Percentiles rank a stretch among this genome's conserved stretches.
Evolutionary conservation across 2,113 vertebrate genomes (phyloP).

Genomic region (Murina feae): DNA sequence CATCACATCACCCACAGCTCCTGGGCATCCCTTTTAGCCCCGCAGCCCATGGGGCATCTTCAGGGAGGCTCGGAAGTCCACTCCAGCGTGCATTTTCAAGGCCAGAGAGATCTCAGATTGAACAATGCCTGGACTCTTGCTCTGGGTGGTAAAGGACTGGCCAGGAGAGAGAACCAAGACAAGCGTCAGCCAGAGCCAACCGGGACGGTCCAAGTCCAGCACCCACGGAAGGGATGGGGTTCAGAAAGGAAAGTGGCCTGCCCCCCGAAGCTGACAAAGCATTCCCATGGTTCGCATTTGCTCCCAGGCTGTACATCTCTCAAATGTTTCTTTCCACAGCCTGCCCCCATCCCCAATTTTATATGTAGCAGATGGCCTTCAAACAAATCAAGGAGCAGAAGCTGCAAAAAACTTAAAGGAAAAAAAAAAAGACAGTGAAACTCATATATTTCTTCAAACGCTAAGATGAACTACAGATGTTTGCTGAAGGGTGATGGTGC

Average conservation of each 20-base stretch:
- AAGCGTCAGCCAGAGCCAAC: neutral
- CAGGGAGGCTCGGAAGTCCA: neutral
- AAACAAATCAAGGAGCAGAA: conserved; percentile 88
- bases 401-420: conserved; percentile 78
- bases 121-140: neutral
- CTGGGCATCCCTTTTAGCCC: neutral
- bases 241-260: conserved; percentile 14
- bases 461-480: conserved; percentile 93
- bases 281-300: conserved; percentile 75
- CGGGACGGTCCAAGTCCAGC: neutral
- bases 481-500: conserved; percentile 85
- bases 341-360: conserved; percentile 77
- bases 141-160: neutral
- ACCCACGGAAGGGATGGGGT: neutral
- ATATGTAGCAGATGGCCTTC: conserved; percentile 91
- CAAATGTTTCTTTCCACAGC: conserved; percentile 72
- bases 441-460: conserved; percentile 91
- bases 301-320: conserved; percentile 78
- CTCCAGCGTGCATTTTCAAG: neutral
- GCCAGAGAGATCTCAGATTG: neutral
- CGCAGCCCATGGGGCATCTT: neutral
- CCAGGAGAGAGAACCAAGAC: neutral
- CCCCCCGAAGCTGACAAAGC: conserved; percentile 34
- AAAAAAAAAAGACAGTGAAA: conserved; percentile 80
- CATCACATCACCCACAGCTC: accelerated